These are phyloP conservation scores for Conops quadrifasciatus DNA, from an alignment of 2,888 invertebrate species.

Conservation along the genomic window DNA sequence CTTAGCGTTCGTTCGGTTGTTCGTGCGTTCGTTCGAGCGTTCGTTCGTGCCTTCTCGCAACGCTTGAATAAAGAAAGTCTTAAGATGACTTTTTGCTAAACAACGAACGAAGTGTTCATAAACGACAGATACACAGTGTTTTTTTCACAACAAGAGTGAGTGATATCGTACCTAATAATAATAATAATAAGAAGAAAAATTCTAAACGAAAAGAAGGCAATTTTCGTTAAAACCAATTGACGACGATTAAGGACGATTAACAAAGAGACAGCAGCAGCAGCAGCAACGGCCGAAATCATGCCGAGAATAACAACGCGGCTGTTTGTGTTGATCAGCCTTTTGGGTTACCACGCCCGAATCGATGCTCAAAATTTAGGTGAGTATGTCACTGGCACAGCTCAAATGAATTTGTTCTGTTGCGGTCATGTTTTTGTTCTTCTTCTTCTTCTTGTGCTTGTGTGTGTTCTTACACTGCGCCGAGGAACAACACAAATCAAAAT, in stretches of 20 bases:
- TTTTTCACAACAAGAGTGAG: background rate
- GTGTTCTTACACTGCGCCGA: conserved; percentile 21
- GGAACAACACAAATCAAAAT: conserved; percentile 34
- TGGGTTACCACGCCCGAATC: conserved; percentile 50
- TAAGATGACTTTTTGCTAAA: too few species aligned
- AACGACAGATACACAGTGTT: background rate
- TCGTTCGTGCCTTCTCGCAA: too few species aligned
- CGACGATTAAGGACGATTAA: background rate
- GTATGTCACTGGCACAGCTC: conserved; percentile 50
- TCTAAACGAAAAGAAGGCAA: conserved; percentile 10
- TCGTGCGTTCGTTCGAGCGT: too few species aligned
- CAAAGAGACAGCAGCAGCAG: conserved; percentile 9
- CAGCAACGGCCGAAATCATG: conserved; percentile 36
- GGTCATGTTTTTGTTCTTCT: background rate
- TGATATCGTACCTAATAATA: conserved; percentile 9
- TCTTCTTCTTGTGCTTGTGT: background rate
- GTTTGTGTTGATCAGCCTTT: conserved; percentile 48
- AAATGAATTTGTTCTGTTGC: background rate
- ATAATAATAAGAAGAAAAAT: conserved; percentile 40
- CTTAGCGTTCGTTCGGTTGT: too few species aligned
- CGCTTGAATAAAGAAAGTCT: too few species aligned
- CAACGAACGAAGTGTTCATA: too few species aligned
- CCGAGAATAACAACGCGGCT: conserved; percentile 46
- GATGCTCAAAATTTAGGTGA: conserved; percentile 64
- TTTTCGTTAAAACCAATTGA: conserved; percentile 1